Percentiles rank a stretch among this genome's conserved stretches.
phyloP scores from a whole-genome alignment of 2,888 invertebrate genomes.

The Oscheius sp. region DNA sequence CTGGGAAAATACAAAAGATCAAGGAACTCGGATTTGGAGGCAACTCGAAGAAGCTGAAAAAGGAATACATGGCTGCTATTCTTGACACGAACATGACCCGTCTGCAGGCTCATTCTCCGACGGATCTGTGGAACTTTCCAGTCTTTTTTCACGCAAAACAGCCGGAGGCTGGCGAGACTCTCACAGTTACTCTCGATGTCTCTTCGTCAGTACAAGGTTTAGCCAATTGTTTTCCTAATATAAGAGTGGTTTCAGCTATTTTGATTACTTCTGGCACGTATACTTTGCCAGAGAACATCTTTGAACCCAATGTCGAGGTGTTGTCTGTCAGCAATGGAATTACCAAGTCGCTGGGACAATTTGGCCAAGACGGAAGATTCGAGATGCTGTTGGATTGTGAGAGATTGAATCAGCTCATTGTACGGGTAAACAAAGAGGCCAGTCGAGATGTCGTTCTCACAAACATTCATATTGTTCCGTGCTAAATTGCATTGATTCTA shows the following conservation, averaged over 20 bases:
- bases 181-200: not conserved
- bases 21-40: conserved; percentile 4
- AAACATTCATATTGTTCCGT: not conserved
- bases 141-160: not conserved
- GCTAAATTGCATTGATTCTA: not conserved
- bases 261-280: not conserved
- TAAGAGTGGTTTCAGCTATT: not conserved
- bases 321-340: not conserved
- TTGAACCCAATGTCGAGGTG: not conserved
- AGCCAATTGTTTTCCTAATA: not conserved
- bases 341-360: not conserved
- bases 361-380: not conserved
- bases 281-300: not conserved
- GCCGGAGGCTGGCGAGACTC: not conserved
- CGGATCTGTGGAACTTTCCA: not conserved
- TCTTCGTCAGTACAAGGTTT: not conserved
- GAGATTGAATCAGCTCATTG: not conserved
- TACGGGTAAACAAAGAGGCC: not conserved
- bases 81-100: not conserved
- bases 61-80: not conserved
- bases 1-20: not conserved
- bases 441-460: not conserved
- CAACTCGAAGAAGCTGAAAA: not conserved
- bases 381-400: not conserved
- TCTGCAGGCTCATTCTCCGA: not conserved